Conservation (phyloP, 2,797 vertebrate genomes). For the Ispidina picta region DNA sequence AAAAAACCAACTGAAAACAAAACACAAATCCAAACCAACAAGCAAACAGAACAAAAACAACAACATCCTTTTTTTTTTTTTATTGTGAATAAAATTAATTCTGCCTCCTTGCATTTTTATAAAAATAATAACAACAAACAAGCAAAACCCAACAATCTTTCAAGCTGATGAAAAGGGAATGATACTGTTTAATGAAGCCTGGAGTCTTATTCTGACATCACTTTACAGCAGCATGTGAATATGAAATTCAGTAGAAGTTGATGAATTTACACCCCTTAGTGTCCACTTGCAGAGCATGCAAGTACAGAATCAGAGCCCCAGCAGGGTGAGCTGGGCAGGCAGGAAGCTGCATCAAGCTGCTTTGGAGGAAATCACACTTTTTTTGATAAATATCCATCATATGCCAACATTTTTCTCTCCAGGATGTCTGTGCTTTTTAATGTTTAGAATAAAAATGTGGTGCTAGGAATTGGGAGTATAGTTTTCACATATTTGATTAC, state of each 20-base stretch:
- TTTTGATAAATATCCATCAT: slow-evolving; percentile 52
- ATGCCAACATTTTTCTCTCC: slow-evolving; percentile 59
- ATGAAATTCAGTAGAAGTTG: background rate
- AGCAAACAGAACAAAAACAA: too few species aligned
- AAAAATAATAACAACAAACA: background rate
- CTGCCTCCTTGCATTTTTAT: background rate
- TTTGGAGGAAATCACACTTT: slow-evolving; percentile 62
- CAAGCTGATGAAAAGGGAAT: background rate
- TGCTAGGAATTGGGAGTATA: slow-evolving; percentile 26
- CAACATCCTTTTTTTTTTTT: background rate
- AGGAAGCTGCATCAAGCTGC: slow-evolving; percentile 54
- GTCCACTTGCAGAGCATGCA: slow-evolving; percentile 18
- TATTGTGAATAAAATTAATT: background rate
- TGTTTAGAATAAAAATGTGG: slow-evolving; percentile 39
- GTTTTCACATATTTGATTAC: slow-evolving; percentile 43
- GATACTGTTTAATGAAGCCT: background rate
- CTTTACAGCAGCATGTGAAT: background rate
- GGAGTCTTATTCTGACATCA: background rate
- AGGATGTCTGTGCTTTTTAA: slow-evolving; percentile 22
- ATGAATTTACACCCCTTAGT: slow-evolving; percentile 46
- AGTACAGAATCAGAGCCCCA: background rate
- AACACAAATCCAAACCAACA: background rate
- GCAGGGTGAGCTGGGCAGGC: background rate
- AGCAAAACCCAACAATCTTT: background rate
- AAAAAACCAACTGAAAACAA: background rate